Conservation (phyloP, 2,113 vertebrate genomes). For the Mugil cephalus region DNA sequence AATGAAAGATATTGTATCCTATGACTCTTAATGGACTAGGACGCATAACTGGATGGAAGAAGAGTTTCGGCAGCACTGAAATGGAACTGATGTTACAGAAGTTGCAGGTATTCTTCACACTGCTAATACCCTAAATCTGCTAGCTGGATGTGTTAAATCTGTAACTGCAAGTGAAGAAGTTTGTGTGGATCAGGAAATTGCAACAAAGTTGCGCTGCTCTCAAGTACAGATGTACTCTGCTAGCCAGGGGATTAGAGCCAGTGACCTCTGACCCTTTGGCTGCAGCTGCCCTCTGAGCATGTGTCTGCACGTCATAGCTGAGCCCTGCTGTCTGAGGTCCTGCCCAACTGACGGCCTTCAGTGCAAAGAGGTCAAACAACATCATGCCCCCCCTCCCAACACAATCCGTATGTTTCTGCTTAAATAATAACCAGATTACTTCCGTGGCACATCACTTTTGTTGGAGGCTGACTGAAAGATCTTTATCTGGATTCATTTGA, state of each 20-base stretch:
- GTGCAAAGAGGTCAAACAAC: conserved; percentile 1
- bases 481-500: neutral
- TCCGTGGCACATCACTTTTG: neutral
- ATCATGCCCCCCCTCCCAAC: neutral
- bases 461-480: neutral
- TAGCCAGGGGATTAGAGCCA: conserved; percentile 39
- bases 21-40: neutral
- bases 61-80: neutral
- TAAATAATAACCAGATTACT: conserved; percentile 7
- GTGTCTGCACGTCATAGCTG: conserved; percentile 34
- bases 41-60: neutral
- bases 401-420: neutral
- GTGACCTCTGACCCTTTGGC: conserved; percentile 53
- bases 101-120: too few relatives aligned
- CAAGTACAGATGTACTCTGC: conserved; percentile 46
- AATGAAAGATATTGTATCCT: too few relatives aligned
- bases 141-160: too few relatives aligned
- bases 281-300: conserved; percentile 43
- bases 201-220: conserved; percentile 5
- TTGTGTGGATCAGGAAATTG: neutral
- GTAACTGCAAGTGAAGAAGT: neutral
- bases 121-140: too few relatives aligned
- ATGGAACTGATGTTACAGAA: too few relatives aligned
- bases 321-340: conserved; percentile 18
- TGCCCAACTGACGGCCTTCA: conserved; percentile 7